Percentiles rank a stretch among this genome's conserved stretches.
Conservation (phyloP, 2,888 invertebrate species). For the Escarpia spicata region DNA sequence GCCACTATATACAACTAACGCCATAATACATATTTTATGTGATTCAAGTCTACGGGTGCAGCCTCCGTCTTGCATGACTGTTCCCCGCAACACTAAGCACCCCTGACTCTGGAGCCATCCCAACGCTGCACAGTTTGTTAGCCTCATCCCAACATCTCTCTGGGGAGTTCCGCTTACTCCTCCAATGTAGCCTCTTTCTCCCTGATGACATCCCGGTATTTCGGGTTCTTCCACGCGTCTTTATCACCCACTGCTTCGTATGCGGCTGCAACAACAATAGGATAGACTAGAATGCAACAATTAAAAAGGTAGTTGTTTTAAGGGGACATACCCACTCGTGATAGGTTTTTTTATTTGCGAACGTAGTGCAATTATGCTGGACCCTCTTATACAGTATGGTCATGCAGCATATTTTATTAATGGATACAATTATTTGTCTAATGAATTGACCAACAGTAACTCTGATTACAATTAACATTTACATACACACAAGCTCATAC, state of each 20-base stretch:
- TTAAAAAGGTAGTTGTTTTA: too few species aligned
- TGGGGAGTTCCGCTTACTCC: neutral
- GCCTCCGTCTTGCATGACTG: neutral
- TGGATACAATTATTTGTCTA: too few species aligned
- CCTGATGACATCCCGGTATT: neutral
- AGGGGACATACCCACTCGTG: too few species aligned
- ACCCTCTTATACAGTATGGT: too few species aligned
- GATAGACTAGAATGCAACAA: too few species aligned
- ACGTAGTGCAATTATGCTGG: too few species aligned
- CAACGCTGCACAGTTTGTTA: neutral
- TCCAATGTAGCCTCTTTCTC: slow-evolving; percentile 13
- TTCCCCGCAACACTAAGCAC: neutral
- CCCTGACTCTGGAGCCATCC: neutral
- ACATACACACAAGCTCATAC: too few species aligned
- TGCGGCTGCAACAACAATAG: slow-evolving; percentile 20
- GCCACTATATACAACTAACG: neutral
- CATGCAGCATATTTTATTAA: too few species aligned
- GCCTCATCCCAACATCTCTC: neutral
- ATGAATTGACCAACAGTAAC: too few species aligned
- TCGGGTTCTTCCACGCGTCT: slow-evolving; percentile 9
- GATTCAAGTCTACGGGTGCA: neutral
- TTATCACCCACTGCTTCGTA: slow-evolving; percentile 21
- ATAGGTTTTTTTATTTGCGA: too few species aligned
- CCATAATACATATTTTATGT: neutral
- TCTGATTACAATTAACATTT: too few species aligned